A percentile compares a stretch with the other conserved stretches of the same genome.
phyloP scores from a whole-genome alignment of 2,888 invertebrate genomes.

The Hyposoter dolosus region DNA sequence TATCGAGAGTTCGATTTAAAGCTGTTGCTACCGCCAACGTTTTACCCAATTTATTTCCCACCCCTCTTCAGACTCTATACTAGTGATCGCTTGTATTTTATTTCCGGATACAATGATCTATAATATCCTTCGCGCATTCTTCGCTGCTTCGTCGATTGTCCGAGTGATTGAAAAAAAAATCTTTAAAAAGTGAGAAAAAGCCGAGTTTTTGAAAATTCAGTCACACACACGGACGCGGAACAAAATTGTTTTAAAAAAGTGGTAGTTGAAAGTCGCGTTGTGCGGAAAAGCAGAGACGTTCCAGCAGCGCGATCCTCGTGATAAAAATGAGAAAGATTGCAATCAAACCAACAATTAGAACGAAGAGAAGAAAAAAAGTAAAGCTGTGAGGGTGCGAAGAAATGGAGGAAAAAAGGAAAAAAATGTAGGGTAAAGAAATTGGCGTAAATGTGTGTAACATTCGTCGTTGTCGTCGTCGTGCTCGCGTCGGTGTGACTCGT shows the following conservation, averaged over 20 bases:
- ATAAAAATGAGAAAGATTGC: conserved; percentile 59
- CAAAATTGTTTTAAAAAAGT: background rate
- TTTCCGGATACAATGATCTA: background rate
- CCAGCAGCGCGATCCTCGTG: conserved; percentile 29
- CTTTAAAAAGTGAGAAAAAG: background rate
- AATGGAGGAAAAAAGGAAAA: conserved; percentile 2
- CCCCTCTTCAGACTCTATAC: background rate
- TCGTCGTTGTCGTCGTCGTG: conserved; percentile 35
- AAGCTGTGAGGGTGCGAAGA: background rate
- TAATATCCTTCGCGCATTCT: background rate
- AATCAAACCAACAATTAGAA: conserved; percentile 49
- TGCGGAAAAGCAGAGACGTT: background rate
- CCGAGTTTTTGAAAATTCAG: background rate
- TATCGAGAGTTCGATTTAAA: conserved; percentile 66
- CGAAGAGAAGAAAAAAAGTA: conserved; percentile 29
- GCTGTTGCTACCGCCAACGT: conserved; percentile 40
- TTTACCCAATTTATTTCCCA: conserved; percentile 57
- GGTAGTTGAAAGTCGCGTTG: conserved; percentile 12
- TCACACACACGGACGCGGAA: background rate
- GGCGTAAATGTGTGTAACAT: conserved; percentile 46
- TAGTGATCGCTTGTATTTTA: background rate
- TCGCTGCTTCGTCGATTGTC: background rate
- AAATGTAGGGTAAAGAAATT: conserved; percentile 11
- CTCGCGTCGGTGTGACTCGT: conserved; percentile 38
- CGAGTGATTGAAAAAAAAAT: background rate